These are phyloP conservation scores for Girardinichthys multiradiatus DNA, from an alignment of 2,113 vertebrate species.

Conservation along the genomic window DNA sequence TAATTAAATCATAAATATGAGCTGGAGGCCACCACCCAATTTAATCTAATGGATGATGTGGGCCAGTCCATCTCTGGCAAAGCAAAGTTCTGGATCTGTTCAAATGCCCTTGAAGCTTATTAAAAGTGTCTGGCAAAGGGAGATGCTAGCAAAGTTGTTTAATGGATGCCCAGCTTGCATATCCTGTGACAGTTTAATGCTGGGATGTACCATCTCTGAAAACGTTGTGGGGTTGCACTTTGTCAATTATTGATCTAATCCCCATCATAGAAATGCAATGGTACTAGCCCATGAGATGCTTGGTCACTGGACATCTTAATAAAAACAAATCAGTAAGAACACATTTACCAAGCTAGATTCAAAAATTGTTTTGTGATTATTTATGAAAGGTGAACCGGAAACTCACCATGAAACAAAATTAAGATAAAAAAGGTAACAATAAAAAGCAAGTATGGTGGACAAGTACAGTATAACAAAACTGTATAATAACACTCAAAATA, in stretches of 20 bases:
- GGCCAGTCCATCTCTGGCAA: conserved; percentile 83
- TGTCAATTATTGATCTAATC: conserved; percentile 27
- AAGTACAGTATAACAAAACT: background rate
- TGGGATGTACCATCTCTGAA: conserved; percentile 67
- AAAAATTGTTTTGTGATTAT: background rate
- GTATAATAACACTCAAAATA: too few relatives aligned
- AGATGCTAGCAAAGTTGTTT: conserved; percentile 80
- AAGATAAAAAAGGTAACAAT: background rate
- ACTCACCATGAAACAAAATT: background rate
- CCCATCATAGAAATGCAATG: conserved; percentile 13
- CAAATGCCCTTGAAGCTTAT: conserved; percentile 86
- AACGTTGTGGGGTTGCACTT: conserved; percentile 42
- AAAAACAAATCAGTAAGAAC: background rate
- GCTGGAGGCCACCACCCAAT: conserved; percentile 84
- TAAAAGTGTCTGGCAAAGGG: conserved; percentile 81
- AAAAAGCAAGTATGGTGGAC: background rate
- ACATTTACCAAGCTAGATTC: background rate
- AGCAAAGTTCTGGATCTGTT: conserved; percentile 79
- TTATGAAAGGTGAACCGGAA: background rate
- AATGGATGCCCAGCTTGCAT: conserved; percentile 80
- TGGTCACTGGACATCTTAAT: background rate
- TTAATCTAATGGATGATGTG: conserved; percentile 85
- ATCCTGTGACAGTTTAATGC: conserved; percentile 77
- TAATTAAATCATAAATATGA: conserved; percentile 88
- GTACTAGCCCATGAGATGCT: background rate